These are phyloP conservation scores for Calyptommatus sinebrachiatus DNA, from an alignment of 2,113 vertebrate genomes.

Conservation along the genomic window DNA sequence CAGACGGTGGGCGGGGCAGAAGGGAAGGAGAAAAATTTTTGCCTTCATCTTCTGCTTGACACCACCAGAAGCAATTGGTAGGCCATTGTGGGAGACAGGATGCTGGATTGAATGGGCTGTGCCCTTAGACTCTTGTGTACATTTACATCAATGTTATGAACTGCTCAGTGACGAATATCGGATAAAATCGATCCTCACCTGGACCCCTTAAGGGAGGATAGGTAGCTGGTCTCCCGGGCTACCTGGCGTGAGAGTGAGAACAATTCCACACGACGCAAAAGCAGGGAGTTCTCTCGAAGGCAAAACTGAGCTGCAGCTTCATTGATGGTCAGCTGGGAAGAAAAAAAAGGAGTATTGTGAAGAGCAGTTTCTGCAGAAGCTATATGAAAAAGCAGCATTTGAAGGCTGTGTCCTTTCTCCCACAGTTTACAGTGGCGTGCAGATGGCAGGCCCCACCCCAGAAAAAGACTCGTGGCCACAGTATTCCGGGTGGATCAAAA, in stretches of 20 bases:
- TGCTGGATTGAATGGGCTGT: too few relatives aligned
- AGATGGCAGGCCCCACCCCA: too few relatives aligned
- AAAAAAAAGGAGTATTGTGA: not conserved
- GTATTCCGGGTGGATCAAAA: too few relatives aligned
- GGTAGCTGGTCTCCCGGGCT: conserved; percentile 92
- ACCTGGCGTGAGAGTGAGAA: conserved; percentile 93
- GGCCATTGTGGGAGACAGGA: too few relatives aligned
- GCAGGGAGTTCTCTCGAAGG: conserved; percentile 88
- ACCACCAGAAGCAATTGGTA: too few relatives aligned
- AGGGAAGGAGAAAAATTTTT: too few relatives aligned
- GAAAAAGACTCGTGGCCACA: too few relatives aligned
- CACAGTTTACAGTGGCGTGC: too few relatives aligned
- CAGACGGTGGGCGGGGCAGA: too few relatives aligned
- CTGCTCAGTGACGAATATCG: accelerated
- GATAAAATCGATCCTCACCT: conserved; percentile 73
- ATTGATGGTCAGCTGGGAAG: conserved; percentile 88
- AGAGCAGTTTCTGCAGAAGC: not conserved
- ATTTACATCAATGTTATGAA: not conserved
- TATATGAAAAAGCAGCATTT: not conserved
- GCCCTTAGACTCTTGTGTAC: too few relatives aligned
- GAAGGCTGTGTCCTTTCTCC: too few relatives aligned
- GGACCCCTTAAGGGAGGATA: conserved; percentile 86
- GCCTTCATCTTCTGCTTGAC: too few relatives aligned
- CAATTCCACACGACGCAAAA: conserved; percentile 91
- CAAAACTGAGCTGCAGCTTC: conserved; percentile 96